Base-by-base conservation (phyloP, 2,888 invertebrate genomes). In the Calliphora vomitoria region DNA sequence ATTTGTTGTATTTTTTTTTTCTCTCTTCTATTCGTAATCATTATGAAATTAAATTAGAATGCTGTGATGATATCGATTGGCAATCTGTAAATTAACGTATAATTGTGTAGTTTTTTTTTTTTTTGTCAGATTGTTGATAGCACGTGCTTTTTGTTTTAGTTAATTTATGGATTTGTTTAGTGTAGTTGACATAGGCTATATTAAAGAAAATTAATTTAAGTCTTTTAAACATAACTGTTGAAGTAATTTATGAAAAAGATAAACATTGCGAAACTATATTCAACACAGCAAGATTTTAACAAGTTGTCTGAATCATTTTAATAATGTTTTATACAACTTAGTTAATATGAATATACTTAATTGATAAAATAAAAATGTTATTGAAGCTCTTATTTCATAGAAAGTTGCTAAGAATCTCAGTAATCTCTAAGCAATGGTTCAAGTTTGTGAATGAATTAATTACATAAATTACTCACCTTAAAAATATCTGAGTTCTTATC, bases 41-140 rank as follows among this genome's bases (percentile, higher is more conserved):
- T 66, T 78, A 55, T 55, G 66, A 78, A 78, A 66, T 62, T 20
- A 41, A 66, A 66, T 20, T 66, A 66, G 53, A 78, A 75, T 55
- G 18, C 20, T 75, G 64, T 53, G 53, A 41, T 41, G 66, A 20
- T 44, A 31, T 66, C 38, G 53, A 25, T 78, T 25, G 13, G 8
- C 50, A 53, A 38, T 50, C 47, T 35, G 35, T 64, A 20, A n/a
- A 20, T 35, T 62, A 38, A 53, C 20, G 41, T 53, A 25, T 47
- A 8, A 31, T 31, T 60, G 6, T 13, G 13, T 18, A 60, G n/a
- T n/a, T n/a, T n/a, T n/a, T n/a, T n/a, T 15, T 31, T 60, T 55
- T 13, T 8, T 15, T 31, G 15, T 4, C 53, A n/a, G 53, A 20
- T 66, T 66, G 11, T 55, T 20, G 47, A 8, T 47, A 62, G 75